phyloP scores from a whole-genome alignment of 1,140 invertebrate species.

The Sarcophaga peregrina region DNA sequence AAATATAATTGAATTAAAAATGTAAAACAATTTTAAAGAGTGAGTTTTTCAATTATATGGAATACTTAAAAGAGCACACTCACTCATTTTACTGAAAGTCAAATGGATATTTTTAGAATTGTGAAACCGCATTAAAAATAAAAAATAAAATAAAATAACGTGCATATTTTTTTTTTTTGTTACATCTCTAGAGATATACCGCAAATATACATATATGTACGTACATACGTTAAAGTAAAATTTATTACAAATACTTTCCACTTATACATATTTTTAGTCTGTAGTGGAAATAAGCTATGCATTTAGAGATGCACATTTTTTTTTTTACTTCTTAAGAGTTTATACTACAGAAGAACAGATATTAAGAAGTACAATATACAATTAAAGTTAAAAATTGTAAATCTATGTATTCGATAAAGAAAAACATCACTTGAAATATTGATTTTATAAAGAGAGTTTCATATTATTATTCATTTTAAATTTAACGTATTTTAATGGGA shows the following conservation, averaged over 20 bases:
- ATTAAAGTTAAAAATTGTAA: too few relatives aligned
- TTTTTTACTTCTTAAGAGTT: background rate
- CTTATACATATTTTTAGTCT: background rate
- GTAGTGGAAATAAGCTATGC: background rate
- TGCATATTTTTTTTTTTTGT: background rate
- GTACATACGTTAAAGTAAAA: slow-evolving; percentile 5
- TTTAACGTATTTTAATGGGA: too few relatives aligned
- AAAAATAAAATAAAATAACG: background rate
- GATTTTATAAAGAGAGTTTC: too few relatives aligned
- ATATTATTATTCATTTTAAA: too few relatives aligned
- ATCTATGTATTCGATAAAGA: too few relatives aligned
- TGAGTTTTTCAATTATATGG: background rate
- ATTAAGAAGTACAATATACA: too few relatives aligned
- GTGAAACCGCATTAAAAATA: slow-evolving; percentile 14
- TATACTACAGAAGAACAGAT: too few relatives aligned
- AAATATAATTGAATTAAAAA: background rate
- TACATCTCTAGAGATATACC: background rate
- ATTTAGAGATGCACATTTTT: background rate
- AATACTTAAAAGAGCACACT: background rate
- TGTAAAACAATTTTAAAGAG: background rate
- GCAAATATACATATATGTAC: background rate
- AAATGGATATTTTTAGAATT: slow-evolving; percentile 1
- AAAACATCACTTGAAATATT: too few relatives aligned
- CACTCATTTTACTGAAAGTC: background rate
- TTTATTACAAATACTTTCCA: slow-evolving; percentile 12